Evolutionary conservation across 2,888 invertebrate genomes (phyloP).

Genomic region (Drosophila melanosoma): DNA sequence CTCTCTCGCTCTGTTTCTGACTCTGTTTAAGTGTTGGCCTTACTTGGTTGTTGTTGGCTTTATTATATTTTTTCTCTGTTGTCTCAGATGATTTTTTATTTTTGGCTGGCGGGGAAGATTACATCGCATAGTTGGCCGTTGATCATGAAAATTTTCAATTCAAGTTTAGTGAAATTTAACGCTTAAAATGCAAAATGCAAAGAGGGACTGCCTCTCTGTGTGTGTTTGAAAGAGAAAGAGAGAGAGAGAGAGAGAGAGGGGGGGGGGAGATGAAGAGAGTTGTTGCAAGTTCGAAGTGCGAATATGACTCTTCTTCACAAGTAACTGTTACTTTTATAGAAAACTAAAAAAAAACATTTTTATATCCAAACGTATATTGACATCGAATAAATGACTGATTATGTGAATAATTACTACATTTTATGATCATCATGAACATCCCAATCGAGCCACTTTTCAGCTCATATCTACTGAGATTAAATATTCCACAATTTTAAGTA

Average conservation of each 20-base stretch:
- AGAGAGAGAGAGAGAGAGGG: not conserved
- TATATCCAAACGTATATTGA: not conserved
- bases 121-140: slow-evolving; percentile 66
- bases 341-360: slow-evolving; percentile 18
- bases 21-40: slow-evolving; percentile 2
- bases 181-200: slow-evolving; percentile 26
- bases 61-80: slow-evolving; percentile 20
- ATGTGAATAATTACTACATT: not conserved
- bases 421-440: not conserved
- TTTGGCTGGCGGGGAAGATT: slow-evolving; percentile 39
- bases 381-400: too few species aligned
- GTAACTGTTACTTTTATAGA: not conserved
- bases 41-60: slow-evolving; percentile 6
- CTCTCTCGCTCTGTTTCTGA: slow-evolving; percentile 2
- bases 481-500: not conserved
- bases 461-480: not conserved
- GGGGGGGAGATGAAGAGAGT: not conserved
- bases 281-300: slow-evolving; percentile 44
- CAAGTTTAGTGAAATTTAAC: slow-evolving; percentile 77
- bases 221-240: not conserved
- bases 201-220: not conserved
- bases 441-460: not conserved
- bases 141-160: slow-evolving; percentile 80
- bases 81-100: slow-evolving; percentile 40
- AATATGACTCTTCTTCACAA: not conserved